These are phyloP conservation scores for Drosophila ustulata DNA, from an alignment of 2,888 invertebrate genomes.

Conservation along the genomic window DNA sequence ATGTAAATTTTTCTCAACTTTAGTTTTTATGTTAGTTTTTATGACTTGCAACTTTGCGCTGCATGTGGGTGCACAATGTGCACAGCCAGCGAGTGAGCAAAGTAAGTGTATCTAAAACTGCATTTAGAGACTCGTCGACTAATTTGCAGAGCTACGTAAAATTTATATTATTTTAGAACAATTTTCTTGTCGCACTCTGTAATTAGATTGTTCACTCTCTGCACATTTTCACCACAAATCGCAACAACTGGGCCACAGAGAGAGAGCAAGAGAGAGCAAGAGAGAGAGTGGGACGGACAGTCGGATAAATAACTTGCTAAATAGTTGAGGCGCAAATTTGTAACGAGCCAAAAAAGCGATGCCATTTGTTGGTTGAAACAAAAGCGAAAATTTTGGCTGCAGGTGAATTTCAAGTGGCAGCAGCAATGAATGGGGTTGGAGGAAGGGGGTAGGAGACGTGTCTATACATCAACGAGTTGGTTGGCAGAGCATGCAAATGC, in stretches of 20 bases:
- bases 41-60: conserved; percentile 43
- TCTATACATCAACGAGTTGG: conserved; percentile 47
- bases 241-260: conserved; percentile 40
- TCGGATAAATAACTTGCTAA: conserved; percentile 47
- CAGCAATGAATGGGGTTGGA: not conserved
- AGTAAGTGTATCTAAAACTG: conserved; percentile 37
- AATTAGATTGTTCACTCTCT: conserved; percentile 36
- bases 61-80: conserved; percentile 26
- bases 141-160: conserved; percentile 15
- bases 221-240: conserved; percentile 11
- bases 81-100: conserved; percentile 3
- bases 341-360: conserved; percentile 49
- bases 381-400: conserved; percentile 53
- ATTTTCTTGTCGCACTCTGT: conserved; percentile 37
- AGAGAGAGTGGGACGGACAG: conserved; percentile 10
- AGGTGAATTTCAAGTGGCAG: conserved; percentile 51
- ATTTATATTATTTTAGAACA: conserved; percentile 26
- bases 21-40: conserved; percentile 30
- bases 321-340: conserved; percentile 54
- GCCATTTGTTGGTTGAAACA: conserved; percentile 40
- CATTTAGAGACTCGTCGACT: conserved; percentile 26
- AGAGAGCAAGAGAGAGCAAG: too few relatives aligned
- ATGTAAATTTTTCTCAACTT: conserved; percentile 3
- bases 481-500: conserved; percentile 45
- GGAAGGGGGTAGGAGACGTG: conserved; percentile 27